phyloP scores from a whole-genome alignment of 92 coral and sea anemone genomes.

The Umimayanthus kanabou region DNA sequence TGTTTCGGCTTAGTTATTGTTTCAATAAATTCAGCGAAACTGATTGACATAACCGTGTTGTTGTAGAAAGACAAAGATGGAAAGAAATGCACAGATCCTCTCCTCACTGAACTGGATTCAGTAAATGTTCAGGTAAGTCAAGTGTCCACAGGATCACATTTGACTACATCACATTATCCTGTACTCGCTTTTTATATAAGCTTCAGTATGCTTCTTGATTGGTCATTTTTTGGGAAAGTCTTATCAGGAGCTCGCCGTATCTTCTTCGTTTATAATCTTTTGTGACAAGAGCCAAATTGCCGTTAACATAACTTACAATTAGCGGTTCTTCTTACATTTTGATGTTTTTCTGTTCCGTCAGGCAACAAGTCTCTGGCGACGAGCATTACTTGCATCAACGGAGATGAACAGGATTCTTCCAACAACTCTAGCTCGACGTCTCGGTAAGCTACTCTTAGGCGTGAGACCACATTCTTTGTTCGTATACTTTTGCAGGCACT shows the following conservation, averaged over 20 bases:
- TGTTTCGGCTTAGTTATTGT: background rate
- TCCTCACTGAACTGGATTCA: constrained; percentile 59
- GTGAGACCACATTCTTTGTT: background rate
- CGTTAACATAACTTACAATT: background rate
- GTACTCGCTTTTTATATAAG: too few relatives aligned
- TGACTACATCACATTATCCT: too few relatives aligned
- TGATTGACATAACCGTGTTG: background rate
- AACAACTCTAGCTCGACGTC: constrained; percentile 82
- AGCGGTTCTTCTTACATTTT: background rate
- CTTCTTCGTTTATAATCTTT: too few relatives aligned
- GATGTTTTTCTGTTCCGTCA: constrained; percentile 26
- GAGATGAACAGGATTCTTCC: constrained; percentile 89
- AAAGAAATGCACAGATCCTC: constrained; percentile 80
- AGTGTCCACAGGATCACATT: background rate
- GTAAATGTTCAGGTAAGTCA: constrained; percentile 74
- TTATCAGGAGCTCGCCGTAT: too few relatives aligned
- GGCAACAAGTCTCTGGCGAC: constrained; percentile 94
- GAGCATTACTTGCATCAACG: constrained; percentile 88
- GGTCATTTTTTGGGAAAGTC: too few relatives aligned
- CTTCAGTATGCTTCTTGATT: too few relatives aligned
- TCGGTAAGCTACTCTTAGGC: constrained; percentile 62
- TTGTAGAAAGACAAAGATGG: constrained; percentile 58
- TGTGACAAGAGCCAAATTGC: background rate
- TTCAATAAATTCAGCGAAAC: background rate
- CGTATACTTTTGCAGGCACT: background rate